Percentiles rank a stretch among this genome's conserved stretches.
Conservation (phyloP, 2,113 vertebrate genomes). For the Esox niger region DNA sequence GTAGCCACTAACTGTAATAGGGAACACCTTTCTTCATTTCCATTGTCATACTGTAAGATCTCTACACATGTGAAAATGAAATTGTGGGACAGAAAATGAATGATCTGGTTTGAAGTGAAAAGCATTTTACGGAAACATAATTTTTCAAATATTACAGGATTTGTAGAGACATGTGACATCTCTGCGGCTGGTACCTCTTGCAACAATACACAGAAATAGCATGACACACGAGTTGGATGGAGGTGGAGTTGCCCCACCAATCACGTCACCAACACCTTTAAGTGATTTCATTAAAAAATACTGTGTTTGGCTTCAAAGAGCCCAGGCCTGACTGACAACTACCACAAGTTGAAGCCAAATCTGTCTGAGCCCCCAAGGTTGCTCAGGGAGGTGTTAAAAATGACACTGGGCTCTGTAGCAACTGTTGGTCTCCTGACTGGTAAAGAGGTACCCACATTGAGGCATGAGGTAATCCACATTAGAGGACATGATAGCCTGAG, state of each 20-base stretch:
- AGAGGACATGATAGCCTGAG: background rate
- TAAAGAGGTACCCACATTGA: background rate
- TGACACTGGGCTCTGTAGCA: background rate
- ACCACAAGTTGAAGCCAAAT: conserved; percentile 55
- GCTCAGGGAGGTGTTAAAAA: conserved; percentile 58
- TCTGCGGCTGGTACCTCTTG: too few species aligned
- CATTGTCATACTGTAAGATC: too few species aligned
- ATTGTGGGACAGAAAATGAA: too few species aligned
- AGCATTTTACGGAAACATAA: background rate
- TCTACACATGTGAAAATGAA: too few species aligned
- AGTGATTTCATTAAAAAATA: too few species aligned
- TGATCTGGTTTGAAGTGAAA: background rate
- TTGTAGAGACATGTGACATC: background rate
- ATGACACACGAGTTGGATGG: too few species aligned
- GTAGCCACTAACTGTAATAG: too few species aligned
- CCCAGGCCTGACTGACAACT: conserved; percentile 45
- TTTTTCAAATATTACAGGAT: too few species aligned
- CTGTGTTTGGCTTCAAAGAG: conserved; percentile 55
- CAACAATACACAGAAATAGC: too few species aligned
- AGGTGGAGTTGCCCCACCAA: too few species aligned
- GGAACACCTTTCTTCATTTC: too few species aligned
- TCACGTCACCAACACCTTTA: too few species aligned
- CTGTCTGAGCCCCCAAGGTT: conserved; percentile 48
- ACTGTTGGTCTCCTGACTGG: background rate
- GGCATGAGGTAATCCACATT: background rate